A percentile compares a stretch with the other conserved stretches of the same genome.
These are phyloP conservation scores for Balaenoptera acutorostrata DNA, from an alignment of 2,113 vertebrate species.

Conservation along the genomic window DNA sequence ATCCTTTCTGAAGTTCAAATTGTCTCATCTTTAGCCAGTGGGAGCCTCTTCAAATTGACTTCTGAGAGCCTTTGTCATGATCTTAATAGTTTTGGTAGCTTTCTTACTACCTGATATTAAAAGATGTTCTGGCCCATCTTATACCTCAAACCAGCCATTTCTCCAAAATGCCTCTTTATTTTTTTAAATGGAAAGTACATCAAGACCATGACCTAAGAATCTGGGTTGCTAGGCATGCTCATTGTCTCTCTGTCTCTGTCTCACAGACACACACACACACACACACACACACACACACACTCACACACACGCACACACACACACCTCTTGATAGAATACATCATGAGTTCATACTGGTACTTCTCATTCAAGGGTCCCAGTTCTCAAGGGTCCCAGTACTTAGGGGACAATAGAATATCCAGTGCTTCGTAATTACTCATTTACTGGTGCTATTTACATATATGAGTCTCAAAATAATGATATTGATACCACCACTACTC, in stretches of 20 bases:
- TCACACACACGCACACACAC: background rate
- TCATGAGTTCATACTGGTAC: background rate
- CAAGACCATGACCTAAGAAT: background rate
- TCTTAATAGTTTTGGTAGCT: background rate
- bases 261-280: no score
- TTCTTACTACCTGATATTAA: background rate
- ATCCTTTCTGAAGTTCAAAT: background rate
- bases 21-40: background rate
- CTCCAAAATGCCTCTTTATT: background rate
- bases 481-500: background rate
- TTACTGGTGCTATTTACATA: background rate
- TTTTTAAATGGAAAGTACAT: background rate
- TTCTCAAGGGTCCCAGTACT: background rate
- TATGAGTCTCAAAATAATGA: background rate
- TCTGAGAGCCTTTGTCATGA: background rate
- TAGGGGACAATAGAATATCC: background rate
- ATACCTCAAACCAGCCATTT: background rate
- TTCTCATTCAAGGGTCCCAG: background rate
- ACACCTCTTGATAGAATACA: background rate
- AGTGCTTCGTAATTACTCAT: background rate
- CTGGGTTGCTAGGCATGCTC: background rate
- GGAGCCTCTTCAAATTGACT: background rate
- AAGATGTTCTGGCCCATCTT: background rate
- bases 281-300: background rate
- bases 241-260: background rate